These are phyloP conservation scores for Polyergus mexicanus DNA, from an alignment of 1,140 invertebrate species.

Conservation along the genomic window DNA sequence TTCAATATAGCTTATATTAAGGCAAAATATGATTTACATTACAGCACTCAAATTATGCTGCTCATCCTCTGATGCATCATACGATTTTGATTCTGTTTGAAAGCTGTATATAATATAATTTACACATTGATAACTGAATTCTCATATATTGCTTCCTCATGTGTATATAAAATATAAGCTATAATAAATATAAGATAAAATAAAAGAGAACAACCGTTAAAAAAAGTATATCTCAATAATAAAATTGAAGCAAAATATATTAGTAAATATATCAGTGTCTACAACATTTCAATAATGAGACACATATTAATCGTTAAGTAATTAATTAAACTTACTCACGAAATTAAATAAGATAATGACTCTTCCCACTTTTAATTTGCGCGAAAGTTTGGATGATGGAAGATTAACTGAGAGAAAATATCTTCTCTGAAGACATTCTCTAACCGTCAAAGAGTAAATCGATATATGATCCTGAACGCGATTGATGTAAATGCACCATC, in stretches of 20 bases:
- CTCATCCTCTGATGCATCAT: neutral
- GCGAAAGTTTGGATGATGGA: neutral
- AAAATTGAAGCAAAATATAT: neutral
- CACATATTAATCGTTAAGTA: neutral
- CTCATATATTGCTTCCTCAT: neutral
- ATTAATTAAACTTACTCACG: no score
- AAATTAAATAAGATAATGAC: no score
- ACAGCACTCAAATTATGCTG: constrained; percentile 10
- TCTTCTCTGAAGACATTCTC: neutral
- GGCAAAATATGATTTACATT: neutral
- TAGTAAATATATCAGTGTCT: neutral
- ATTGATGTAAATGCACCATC: neutral
- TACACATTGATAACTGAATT: neutral
- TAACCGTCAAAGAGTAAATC: neutral
- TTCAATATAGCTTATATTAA: constrained; percentile 8
- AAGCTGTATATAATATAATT: constrained; percentile 37
- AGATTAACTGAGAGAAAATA: neutral
- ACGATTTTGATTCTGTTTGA: constrained; percentile 22
- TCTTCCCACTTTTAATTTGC: neutral
- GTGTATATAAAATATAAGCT: neutral
- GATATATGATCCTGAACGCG: constrained; percentile 8
- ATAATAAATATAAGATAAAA: neutral
- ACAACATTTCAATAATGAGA: neutral
- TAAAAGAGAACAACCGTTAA: neutral
- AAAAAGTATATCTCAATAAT: neutral